Evolutionary conservation across 1,140 invertebrate species (phyloP).

Genomic region (Samia ricini): DNA sequence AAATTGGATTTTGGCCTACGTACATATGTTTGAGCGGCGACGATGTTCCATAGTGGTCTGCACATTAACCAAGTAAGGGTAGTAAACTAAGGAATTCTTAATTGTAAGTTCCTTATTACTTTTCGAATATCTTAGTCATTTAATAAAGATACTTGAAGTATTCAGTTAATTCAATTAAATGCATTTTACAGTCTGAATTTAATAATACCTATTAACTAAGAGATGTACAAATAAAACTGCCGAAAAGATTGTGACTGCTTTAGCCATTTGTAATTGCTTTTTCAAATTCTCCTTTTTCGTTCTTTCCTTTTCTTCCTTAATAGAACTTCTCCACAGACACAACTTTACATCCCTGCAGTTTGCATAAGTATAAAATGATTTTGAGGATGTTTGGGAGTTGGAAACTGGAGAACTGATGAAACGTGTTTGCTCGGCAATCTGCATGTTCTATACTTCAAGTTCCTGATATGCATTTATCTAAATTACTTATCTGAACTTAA

Average conservation of each 20-base stretch:
- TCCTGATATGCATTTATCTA: not conserved
- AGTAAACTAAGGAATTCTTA: too few relatives aligned
- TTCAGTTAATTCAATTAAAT: too few relatives aligned
- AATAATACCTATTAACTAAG: too few relatives aligned
- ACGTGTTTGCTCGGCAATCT: not conserved
- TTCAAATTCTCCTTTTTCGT: not conserved
- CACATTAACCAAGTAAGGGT: not conserved
- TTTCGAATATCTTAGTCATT: too few relatives aligned
- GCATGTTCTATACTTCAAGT: too few relatives aligned
- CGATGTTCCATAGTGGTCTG: too few relatives aligned
- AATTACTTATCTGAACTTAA: not conserved
- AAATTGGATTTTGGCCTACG: not conserved
- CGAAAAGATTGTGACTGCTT: too few relatives aligned
- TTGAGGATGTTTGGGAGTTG: not conserved
- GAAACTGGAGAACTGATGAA: not conserved
- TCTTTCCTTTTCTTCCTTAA: not conserved
- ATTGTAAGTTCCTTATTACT: too few relatives aligned
- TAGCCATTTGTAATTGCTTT: not conserved
- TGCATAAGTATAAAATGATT: not conserved
- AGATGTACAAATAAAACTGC: too few relatives aligned
- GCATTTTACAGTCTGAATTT: too few relatives aligned
- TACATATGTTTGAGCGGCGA: too few relatives aligned
- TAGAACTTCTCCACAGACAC: not conserved
- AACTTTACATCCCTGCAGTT: not conserved
- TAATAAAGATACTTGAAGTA: too few relatives aligned